Base-by-base conservation (phyloP, 2,797 vertebrate genomes). In the Crotalus adamanteus region DNA sequence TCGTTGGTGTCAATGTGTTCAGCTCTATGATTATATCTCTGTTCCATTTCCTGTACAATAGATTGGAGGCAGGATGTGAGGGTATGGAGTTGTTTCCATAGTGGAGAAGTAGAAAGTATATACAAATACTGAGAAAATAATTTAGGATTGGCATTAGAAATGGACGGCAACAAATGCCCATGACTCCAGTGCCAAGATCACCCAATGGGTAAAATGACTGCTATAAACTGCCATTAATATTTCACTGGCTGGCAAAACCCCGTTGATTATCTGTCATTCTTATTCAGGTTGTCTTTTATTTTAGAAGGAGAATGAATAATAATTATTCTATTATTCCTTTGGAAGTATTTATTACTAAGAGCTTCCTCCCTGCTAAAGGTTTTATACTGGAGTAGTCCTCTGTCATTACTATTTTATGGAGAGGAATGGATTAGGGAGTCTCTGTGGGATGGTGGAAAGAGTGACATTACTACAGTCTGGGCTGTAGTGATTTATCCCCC, bases 1-100 rank as follows among this genome's bases (percentile, higher is more conserved):
- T 83, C 73, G 51, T 88, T 94, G 83, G 94, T 37, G 89, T 94
- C 90, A 92, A 92, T 92, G 90, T 88, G 89, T 88, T 93, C 88
- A 95, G 92, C 93, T 53, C 37, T 85, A 69, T 97, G 96, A 97
- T 97, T 97, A 94, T 95, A 95, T 97, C 91, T 97, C 96, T 96
- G 93, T 95, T 96, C 97, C 95, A 95, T 96, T 97, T 97, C 96
- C 95, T 95, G 86, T 92, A 61, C 95, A 94, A 97, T 97, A 97
- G 96, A 96, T 96, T 94, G 96, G 94, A 95, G 94, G 18, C 94
- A 92, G 93, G 73, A 42, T 42, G 31, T 3, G 69, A 4, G 69
- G 1, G 20, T 31, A 7, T 7, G 20, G 37, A 47, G 20, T 83
- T 83, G 87, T 57, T 93, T 91, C 90, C 60, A 88, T 13, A 92